Evolutionary conservation across 2,797 vertebrate species (phyloP).

Genomic region (Sebastes goodei): DNA sequence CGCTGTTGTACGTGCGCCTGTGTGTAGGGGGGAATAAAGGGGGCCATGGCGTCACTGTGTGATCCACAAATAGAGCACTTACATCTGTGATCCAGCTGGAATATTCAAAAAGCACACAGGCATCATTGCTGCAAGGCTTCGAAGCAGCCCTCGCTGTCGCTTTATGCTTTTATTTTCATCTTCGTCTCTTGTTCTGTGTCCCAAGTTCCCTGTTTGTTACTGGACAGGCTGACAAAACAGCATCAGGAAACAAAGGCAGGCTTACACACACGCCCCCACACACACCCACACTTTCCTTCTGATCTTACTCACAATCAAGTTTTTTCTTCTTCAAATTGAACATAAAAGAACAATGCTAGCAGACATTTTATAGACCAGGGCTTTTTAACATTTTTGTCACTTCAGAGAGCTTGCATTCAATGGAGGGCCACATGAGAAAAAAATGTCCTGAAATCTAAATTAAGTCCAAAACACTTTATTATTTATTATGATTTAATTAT

Average conservation of each 20-base stretch:
- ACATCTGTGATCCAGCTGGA: conserved; percentile 56
- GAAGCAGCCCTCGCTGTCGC: conserved; percentile 11
- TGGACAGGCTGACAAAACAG: conserved; percentile 20
- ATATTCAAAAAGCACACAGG: conserved; percentile 49
- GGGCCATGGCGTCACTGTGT: conserved; percentile 40
- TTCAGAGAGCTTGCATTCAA: conserved; percentile 5
- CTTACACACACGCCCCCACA: neutral
- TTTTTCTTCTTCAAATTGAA: neutral
- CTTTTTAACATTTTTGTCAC: conserved; percentile 5
- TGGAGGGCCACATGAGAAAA: conserved; percentile 4
- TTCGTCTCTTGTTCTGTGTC: conserved; percentile 1
- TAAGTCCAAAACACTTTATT: conserved; percentile 48
- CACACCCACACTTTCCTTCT: neutral
- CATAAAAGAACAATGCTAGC: neutral
- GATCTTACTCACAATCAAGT: conserved; percentile 1
- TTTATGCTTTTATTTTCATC: conserved; percentile 10
- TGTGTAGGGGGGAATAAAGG: neutral
- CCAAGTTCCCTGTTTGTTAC: neutral
- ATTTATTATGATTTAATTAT: conserved; percentile 58
- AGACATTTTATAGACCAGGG: neutral
- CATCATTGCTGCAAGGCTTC: conserved; percentile 28
- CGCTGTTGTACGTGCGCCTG: neutral
- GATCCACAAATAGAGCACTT: conserved; percentile 63
- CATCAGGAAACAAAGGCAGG: conserved; percentile 12
- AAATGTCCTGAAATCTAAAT: conserved; percentile 48